Base-by-base conservation (phyloP, 2,113 vertebrate species). In the Salvator merianae region DNA sequence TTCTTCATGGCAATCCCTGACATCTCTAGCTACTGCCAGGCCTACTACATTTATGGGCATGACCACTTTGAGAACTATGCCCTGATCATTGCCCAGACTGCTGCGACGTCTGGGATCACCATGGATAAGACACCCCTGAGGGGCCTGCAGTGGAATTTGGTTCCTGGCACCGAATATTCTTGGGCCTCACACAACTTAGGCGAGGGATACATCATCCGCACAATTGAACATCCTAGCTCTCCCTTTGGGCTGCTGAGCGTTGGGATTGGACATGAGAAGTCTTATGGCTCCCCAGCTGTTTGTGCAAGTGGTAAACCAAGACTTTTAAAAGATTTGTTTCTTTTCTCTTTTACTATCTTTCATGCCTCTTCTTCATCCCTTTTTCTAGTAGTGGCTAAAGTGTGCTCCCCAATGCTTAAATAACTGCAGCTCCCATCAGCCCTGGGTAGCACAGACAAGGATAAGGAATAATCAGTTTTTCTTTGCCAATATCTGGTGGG, bases 1-100 rank as follows among this genome's bases (percentile, higher is more conserved):
- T 96, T 97, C 85, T 91, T 97, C 36, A 94, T 91, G 36, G 90
- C 79, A 70, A 68, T 97, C 32, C 79, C 96, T 0, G 89, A 95
- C 0, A 88, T 88, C 12, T 89, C 95, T 32, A 90, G 10, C 43
- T 96, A 96, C 73, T 97, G 96, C 38, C 88, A 82, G 9, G 96
- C 95, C 34, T 97, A 96, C 38, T 79, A 82, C 2, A 7, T 96
- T 18, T 68, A 91, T 0, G 86, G 90, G 18, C 28, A 94, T 26
- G 32, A 86, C 0, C 86, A 70, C 0, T 97, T 97, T 79, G 81
- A 92, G 0, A 97, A 97, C 77, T 65, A 90, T 9, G 95, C 89
- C 1, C 32, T 97, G 4, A 38, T 97, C 50, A 89, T 97, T 1
- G 95, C 91, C 74, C 84, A 91, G 28, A 94, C 90, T 18, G 88